Percentiles rank a stretch among this genome's conserved stretches.
phyloP scores from a whole-genome alignment of 2,797 vertebrate species.

The Onychomys arenicola region DNA sequence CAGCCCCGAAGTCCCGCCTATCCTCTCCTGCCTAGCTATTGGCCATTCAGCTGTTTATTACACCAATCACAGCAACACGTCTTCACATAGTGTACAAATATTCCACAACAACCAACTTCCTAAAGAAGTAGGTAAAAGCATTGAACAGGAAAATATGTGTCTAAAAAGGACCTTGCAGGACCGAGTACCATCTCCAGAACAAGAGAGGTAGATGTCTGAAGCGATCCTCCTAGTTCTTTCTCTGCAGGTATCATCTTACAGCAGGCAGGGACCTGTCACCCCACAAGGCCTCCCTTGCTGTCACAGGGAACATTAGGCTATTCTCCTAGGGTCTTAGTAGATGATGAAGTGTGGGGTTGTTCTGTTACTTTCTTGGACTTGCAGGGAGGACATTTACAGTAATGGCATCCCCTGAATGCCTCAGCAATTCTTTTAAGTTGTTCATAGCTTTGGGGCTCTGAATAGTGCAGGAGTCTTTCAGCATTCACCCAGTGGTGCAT shows the following conservation, averaged over 20 bases:
- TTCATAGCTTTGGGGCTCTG: rapidly evolving
- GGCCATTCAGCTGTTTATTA: background rate
- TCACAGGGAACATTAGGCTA: background rate
- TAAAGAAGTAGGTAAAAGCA: background rate
- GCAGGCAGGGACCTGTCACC: too few species aligned
- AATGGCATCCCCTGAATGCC: rapidly evolving
- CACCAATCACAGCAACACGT: background rate
- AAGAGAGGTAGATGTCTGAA: background rate
- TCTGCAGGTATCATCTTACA: background rate
- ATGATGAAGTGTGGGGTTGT: too few species aligned
- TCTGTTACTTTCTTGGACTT: background rate
- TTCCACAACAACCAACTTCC: background rate
- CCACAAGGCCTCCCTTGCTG: background rate
- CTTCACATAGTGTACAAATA: background rate
- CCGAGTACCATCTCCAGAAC: too few species aligned
- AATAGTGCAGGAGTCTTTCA: background rate
- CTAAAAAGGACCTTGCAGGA: background rate
- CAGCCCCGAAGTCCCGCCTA: background rate
- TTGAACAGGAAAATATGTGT: background rate
- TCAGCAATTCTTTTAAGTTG: too few species aligned
- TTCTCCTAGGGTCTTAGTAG: background rate
- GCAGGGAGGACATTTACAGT: rapidly evolving
- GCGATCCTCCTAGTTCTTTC: background rate
- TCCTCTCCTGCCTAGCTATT: background rate
- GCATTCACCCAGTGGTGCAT: rapidly evolving